A percentile compares a stretch with the other conserved stretches of the same genome.
Conservation (phyloP, 2,888 invertebrate genomes). For the Rotaria magnacalcarata region DNA sequence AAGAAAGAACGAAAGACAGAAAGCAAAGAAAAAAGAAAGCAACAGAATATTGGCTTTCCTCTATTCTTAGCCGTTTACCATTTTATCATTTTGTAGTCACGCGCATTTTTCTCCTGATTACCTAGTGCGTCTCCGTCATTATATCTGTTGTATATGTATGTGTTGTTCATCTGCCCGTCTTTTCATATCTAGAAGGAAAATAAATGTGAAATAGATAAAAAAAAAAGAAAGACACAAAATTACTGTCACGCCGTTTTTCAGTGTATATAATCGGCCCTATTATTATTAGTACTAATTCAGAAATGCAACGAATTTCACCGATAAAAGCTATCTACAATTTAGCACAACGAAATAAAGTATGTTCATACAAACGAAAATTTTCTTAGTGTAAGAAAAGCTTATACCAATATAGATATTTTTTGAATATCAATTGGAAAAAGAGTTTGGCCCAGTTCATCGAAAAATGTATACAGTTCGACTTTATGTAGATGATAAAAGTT, state of each 20-base stretch:
- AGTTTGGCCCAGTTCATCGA: neutral
- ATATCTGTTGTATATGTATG: neutral
- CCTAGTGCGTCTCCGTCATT: neutral
- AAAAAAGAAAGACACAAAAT: neutral
- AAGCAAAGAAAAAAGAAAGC: neutral
- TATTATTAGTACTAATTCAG: neutral
- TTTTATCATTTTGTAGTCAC: conserved; percentile 14
- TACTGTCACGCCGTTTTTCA: neutral
- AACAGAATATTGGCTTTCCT: neutral
- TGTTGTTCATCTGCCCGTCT: neutral
- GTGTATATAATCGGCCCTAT: neutral
- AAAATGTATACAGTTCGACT: conserved; percentile 12
- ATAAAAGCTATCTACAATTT: neutral
- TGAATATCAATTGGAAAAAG: conserved; percentile 10
- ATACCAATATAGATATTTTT: neutral
- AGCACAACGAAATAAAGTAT: conserved; percentile 5
- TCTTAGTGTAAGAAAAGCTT: neutral
- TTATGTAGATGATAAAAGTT: neutral
- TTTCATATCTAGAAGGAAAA: neutral
- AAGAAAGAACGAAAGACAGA: neutral
- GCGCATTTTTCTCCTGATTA: neutral
- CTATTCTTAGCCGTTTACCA: neutral
- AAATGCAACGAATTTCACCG: neutral
- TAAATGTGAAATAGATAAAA: neutral
- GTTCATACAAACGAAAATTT: neutral